A percentile compares a stretch with the other conserved stretches of the same genome.
Evolutionary conservation across 2,113 vertebrate species (phyloP).

Genomic region (Sula dactylatra): DNA sequence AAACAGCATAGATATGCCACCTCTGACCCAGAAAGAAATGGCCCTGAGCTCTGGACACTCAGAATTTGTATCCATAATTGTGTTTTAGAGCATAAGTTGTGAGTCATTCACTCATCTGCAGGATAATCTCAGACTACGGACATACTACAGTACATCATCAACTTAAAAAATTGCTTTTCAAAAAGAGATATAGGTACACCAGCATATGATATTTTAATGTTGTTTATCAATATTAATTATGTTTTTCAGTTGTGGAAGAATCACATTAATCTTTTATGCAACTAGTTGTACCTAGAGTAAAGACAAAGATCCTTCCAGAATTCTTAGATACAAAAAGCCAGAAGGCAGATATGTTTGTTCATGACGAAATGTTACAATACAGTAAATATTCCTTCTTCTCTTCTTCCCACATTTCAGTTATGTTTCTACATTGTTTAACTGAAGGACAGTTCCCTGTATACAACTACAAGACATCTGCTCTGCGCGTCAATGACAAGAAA

Average conservation of each 20-base stretch:
- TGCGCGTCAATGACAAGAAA: background rate
- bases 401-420: background rate
- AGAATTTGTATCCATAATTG: background rate
- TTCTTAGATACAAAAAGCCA: background rate
- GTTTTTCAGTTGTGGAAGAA: background rate
- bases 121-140: background rate
- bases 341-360: background rate
- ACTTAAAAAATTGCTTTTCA: background rate
- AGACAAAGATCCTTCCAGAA: background rate
- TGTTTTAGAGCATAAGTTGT: background rate
- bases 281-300: background rate
- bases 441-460: background rate
- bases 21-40: background rate
- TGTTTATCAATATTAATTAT: background rate
- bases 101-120: rapidly evolving
- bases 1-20: background rate
- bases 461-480: background rate
- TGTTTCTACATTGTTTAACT: background rate
- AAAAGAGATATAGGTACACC: background rate
- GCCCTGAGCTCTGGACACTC: background rate
- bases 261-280: background rate
- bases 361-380: background rate
- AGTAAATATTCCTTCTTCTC: background rate
- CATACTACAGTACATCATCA: background rate
- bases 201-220: background rate